Conservation (phyloP, 2,113 vertebrate genomes). For the Choloepus hoffmanni region DNA sequence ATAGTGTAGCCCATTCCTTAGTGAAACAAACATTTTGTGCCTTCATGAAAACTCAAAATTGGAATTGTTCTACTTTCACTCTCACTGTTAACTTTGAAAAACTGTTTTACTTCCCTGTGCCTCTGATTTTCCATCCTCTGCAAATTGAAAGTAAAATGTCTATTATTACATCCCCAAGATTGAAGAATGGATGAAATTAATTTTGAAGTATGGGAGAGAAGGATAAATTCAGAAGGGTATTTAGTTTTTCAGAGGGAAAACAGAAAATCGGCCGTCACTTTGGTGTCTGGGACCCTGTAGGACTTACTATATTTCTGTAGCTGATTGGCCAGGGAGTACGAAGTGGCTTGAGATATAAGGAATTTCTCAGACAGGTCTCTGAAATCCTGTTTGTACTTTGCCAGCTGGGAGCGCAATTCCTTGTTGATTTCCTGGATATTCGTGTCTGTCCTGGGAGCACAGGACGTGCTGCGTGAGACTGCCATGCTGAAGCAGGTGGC, state of each 20-base stretch:
- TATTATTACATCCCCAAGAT: too few relatives aligned
- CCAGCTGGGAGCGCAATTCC: constrained; percentile 83
- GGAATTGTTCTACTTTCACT: not conserved
- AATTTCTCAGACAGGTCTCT: constrained; percentile 91
- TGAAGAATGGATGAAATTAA: not conserved
- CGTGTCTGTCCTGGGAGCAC: constrained; percentile 79
- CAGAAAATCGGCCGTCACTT: too few relatives aligned
- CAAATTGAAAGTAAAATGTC: not conserved
- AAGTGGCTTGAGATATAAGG: constrained; percentile 89
- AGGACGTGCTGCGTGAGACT: rapidly evolving
- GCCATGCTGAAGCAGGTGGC: not conserved
- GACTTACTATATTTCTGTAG: constrained; percentile 93
- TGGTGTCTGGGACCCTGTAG: not conserved
- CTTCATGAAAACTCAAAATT: not conserved
- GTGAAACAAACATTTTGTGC: not conserved
- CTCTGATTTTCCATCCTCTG: not conserved
- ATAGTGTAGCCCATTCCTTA: too few relatives aligned
- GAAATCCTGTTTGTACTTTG: constrained; percentile 85
- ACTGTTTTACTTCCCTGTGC: not conserved
- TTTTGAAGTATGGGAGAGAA: not conserved
- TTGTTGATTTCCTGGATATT: constrained; percentile 66
- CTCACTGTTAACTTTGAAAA: not conserved
- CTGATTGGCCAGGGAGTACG: constrained; percentile 89
- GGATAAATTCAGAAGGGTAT: too few relatives aligned
- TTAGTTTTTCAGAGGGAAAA: too few relatives aligned